Conservation (phyloP, 2,113 vertebrate species). For the Gavialis gangeticus region DNA sequence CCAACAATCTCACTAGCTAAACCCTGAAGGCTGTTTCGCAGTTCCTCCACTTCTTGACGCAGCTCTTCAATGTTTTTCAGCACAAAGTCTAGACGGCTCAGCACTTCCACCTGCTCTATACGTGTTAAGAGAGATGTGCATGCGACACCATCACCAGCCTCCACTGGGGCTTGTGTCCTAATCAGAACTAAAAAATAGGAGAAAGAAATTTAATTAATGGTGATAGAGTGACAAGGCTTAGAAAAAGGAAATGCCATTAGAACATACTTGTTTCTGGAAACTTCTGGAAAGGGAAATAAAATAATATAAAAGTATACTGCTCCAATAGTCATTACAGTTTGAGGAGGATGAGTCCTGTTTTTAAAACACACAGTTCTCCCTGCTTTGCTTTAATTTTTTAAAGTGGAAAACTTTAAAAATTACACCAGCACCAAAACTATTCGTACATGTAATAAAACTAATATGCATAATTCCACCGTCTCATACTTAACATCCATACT, state of each 20-base stretch:
- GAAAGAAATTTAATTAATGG: fast-evolving
- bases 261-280: fast-evolving
- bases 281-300: neutral
- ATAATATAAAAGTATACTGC: neutral
- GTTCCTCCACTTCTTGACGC: constrained; percentile 87
- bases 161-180: constrained; percentile 37
- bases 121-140: constrained; percentile 29
- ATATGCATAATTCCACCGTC: neutral
- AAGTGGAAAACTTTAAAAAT: neutral
- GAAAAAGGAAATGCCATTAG: fast-evolving
- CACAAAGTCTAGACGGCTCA: constrained; percentile 89
- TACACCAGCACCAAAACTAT: neutral
- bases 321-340: neutral
- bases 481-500: fast-evolving
- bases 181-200: constrained; percentile 40
- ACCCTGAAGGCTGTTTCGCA: constrained; percentile 84
- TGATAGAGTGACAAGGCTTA: fast-evolving
- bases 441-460: neutral
- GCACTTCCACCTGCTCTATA: constrained; percentile 83
- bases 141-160: constrained; percentile 33
- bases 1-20: constrained; percentile 87
- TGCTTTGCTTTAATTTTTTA: no score
- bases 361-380: neutral
- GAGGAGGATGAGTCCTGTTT: fast-evolving
- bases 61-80: constrained; percentile 83